Conservation (phyloP, 2,888 invertebrate species). For the Drosophila hamatofila region DNA sequence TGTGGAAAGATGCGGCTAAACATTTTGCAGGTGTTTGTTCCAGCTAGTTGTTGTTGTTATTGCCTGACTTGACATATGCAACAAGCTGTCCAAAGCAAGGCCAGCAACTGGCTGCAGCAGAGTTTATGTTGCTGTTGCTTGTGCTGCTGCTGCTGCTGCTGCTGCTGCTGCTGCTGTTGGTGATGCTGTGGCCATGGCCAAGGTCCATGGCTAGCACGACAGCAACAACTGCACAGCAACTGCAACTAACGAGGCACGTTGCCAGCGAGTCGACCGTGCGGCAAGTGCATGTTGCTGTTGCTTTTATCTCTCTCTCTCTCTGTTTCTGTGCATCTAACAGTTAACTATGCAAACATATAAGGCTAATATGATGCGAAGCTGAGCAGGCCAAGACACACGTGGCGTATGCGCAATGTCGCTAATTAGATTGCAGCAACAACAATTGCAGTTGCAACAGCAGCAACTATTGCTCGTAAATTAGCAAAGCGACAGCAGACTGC, state of each 20-base stretch:
- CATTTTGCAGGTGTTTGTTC: conserved; percentile 49
- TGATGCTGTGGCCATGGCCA: conserved; percentile 55
- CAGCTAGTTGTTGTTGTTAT: conserved; percentile 29
- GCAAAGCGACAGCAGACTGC: conserved; percentile 50
- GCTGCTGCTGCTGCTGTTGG: conserved; percentile 6
- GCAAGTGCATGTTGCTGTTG: conserved; percentile 48
- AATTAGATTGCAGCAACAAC: conserved; percentile 50
- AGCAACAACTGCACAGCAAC: conserved; percentile 52
- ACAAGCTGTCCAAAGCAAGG: conserved; percentile 63
- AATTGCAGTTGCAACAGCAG: conserved; percentile 23
- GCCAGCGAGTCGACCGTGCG: conserved; percentile 67
- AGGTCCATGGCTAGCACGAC: conserved; percentile 52
- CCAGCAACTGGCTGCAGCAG: conserved; percentile 48
- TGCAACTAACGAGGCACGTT: conserved; percentile 69
- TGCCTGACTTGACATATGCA: conserved; percentile 59
- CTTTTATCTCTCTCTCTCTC: not conserved
- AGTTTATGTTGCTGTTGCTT: conserved; percentile 11
- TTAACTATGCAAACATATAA: conserved; percentile 69
- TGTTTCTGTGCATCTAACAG: conserved; percentile 47
- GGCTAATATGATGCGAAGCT: conserved; percentile 53
- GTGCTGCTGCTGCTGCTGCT: not conserved
- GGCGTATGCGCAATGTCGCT: conserved; percentile 68
- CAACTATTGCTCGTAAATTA: conserved; percentile 53
- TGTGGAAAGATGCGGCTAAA: conserved; percentile 31
- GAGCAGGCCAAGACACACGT: conserved; percentile 63